Percentiles rank a stretch among this genome's conserved stretches.
Evolutionary conservation across 2,797 vertebrate genomes (phyloP).

Genomic region (Protonibea diacanthus): DNA sequence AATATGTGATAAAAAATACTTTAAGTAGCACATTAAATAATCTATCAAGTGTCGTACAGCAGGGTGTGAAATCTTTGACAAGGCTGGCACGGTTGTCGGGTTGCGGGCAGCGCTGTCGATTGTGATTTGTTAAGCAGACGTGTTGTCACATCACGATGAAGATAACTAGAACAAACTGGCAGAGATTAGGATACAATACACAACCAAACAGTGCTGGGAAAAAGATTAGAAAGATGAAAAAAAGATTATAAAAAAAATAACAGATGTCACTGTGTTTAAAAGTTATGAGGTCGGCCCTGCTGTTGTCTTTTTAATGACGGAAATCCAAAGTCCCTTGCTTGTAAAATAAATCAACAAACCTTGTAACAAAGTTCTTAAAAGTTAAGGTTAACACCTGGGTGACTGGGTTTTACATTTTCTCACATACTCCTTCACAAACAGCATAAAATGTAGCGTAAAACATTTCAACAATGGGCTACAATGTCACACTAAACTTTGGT

Average conservation of each 20-base stretch:
- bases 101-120: too few relatives aligned
- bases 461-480: not conserved
- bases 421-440: too few relatives aligned
- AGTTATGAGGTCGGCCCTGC: too few relatives aligned
- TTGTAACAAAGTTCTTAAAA: not conserved
- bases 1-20: not conserved
- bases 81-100: too few relatives aligned
- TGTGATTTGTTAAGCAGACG: too few relatives aligned
- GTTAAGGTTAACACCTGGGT: not conserved
- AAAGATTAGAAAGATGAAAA: not conserved
- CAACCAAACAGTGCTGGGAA: not conserved
- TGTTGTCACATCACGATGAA: not conserved
- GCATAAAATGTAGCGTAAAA: too few relatives aligned
- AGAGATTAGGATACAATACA: not conserved
- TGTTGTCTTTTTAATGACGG: too few relatives aligned
- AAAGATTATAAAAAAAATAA: not conserved
- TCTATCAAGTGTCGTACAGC: not conserved
- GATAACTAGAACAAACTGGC: not conserved
- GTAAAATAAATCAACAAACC: not conserved
- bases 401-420: too few relatives aligned
- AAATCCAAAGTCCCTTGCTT: too few relatives aligned
- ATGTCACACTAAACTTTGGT: not conserved
- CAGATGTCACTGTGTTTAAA: too few relatives aligned
- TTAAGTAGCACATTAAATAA: not conserved
- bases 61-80: too few relatives aligned